Evolutionary conservation across 2,888 invertebrate species (phyloP).

Genomic region (Acrobeloides nanus): DNA sequence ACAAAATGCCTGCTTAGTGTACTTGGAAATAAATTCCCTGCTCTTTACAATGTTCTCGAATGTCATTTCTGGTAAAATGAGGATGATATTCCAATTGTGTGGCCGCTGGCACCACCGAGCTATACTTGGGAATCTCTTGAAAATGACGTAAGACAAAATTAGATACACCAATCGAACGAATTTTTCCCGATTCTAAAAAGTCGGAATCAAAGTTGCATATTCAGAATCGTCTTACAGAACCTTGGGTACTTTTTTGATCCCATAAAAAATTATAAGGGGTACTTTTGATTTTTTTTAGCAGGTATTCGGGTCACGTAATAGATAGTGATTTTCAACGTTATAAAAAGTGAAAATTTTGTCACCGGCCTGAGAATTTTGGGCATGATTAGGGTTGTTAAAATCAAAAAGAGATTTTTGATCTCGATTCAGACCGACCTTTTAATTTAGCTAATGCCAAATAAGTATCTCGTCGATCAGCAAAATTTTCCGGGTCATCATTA

Average conservation of each 20-base stretch:
- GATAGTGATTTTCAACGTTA: too few relatives aligned
- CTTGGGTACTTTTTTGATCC: too few relatives aligned
- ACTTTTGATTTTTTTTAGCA: too few relatives aligned
- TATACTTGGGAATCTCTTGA: conserved; percentile 59
- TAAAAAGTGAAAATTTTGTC: too few relatives aligned
- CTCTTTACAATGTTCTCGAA: conserved; percentile 53
- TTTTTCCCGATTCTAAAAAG: conserved; percentile 55
- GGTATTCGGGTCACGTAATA: too few relatives aligned
- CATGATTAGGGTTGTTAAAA: too few relatives aligned
- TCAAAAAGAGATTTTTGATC: too few relatives aligned
- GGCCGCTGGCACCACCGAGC: conserved; percentile 22
- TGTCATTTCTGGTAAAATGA: conserved; percentile 53
- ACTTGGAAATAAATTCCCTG: conserved; percentile 55
- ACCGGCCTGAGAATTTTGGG: too few relatives aligned
- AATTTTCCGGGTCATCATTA: conserved; percentile 59
- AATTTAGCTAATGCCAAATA: conserved; percentile 66
- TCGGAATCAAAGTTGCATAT: too few relatives aligned
- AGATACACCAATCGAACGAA: conserved; percentile 72
- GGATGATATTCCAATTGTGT: conserved; percentile 56
- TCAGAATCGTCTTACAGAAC: too few relatives aligned
- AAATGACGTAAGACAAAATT: conserved; percentile 70
- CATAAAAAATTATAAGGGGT: too few relatives aligned
- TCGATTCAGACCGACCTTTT: too few relatives aligned
- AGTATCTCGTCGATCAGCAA: conserved; percentile 63
- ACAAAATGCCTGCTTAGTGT: neutral